These are phyloP conservation scores for Atta cephalotes DNA, from an alignment of 1,140 invertebrate species.

Conservation along the genomic window DNA sequence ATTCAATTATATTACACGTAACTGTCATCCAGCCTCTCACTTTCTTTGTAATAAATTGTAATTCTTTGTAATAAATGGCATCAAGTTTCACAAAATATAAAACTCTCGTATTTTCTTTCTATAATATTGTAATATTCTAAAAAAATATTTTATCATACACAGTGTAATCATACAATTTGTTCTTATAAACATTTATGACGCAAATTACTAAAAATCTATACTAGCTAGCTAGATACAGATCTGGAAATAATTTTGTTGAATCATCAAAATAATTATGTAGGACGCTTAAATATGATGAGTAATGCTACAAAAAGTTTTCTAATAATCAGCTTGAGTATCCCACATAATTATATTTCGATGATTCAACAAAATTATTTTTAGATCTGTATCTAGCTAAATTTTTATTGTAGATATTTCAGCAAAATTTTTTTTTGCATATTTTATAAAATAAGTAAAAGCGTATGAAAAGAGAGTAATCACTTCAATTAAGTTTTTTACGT, in stretches of 20 bases:
- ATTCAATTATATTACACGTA: slow-evolving; percentile 8
- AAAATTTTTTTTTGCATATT: background rate
- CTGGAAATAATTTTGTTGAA: too few species aligned
- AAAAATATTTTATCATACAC: background rate
- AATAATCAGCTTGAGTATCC: too few species aligned
- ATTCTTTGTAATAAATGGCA: background rate
- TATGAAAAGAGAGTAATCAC: background rate
- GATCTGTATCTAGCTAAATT: too few species aligned
- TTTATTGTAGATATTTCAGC: too few species aligned
- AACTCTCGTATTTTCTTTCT: background rate
- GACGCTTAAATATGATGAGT: too few species aligned
- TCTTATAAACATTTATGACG: background rate
- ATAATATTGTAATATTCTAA: background rate
- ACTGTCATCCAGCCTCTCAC: background rate
- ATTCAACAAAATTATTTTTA: too few species aligned
- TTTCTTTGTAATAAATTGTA: background rate
- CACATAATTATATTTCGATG: too few species aligned
- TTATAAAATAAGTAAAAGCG: slow-evolving; percentile 34
- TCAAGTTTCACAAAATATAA: background rate
- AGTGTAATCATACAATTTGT: background rate
- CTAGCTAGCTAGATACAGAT: too few species aligned
- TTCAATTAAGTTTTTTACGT: background rate
- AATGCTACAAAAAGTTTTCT: too few species aligned
- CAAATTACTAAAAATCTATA: background rate
- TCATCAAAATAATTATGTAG: too few species aligned